phyloP scores from a whole-genome alignment of 2,888 invertebrate species.

The Tillus elongatus region DNA sequence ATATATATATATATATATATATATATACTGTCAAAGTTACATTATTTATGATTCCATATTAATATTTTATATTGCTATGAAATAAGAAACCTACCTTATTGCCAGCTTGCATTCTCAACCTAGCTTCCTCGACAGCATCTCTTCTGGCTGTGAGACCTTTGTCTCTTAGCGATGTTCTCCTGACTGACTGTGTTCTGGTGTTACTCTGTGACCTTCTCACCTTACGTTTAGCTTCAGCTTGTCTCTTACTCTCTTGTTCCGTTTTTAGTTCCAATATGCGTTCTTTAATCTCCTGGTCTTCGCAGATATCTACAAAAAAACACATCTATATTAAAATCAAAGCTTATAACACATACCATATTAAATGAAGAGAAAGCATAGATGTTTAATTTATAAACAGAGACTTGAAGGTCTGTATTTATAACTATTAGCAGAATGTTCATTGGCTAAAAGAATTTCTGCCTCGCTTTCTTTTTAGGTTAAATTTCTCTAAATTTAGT shows the following conservation, averaged over 20 bases:
- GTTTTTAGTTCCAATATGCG: conserved; percentile 79
- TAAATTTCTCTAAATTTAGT: no score
- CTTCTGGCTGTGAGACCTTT: conserved; percentile 88
- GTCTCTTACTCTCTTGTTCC: conserved; percentile 73
- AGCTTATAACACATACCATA: neutral
- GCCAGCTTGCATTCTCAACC: conserved; percentile 52
- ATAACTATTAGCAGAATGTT: no score
- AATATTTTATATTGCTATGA: no score
- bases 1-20: no score
- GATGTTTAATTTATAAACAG: no score
- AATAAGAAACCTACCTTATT: no score
- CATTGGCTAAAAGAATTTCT: no score
- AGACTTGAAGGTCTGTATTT: no score
- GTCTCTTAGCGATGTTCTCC: conserved; percentile 86
- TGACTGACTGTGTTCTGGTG: conserved; percentile 82
- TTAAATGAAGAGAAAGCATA: no score
- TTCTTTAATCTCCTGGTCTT: conserved; percentile 88
- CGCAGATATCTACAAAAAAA: conserved; percentile 72
- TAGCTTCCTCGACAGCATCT: conserved; percentile 89
- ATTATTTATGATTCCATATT: conserved; percentile 13
- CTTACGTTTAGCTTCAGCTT: conserved; percentile 52
- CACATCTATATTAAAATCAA: neutral
- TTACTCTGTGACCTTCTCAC: conserved; percentile 67
- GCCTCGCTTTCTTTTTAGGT: no score
- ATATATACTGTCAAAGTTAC: no score